Percentiles rank a stretch among this genome's conserved stretches.
phyloP scores from a whole-genome alignment of 1,140 invertebrate genomes.

The Hydropsyche tenuis region DNA sequence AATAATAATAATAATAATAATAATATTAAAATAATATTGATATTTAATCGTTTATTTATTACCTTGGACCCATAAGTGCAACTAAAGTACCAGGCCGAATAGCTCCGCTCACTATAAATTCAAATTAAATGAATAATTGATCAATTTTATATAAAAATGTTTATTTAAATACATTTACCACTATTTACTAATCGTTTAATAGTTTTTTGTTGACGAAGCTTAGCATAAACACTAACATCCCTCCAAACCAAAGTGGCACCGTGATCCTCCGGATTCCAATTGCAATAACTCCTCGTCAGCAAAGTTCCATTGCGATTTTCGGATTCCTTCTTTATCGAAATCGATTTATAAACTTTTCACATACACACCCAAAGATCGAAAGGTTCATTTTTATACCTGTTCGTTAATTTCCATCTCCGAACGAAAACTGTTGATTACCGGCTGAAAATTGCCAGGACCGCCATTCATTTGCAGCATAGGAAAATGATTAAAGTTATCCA shows the following conservation, averaged over 20 bases:
- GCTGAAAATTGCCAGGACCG: constrained; percentile 4
- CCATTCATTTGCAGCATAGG: constrained; percentile 19
- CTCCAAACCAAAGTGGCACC: constrained; percentile 76
- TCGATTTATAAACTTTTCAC: neutral
- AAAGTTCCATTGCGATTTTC: neutral
- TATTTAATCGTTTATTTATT: too few species aligned
- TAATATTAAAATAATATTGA: neutral
- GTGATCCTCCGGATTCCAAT: constrained; percentile 63
- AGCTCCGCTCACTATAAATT: constrained; percentile 70
- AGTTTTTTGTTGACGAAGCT: constrained; percentile 58
- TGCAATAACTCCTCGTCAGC: constrained; percentile 36
- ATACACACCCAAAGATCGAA: neutral
- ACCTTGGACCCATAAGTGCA: constrained; percentile 91
- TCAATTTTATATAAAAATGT: neutral
- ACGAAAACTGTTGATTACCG: neutral
- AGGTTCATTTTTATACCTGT: neutral
- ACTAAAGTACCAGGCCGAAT: constrained; percentile 84
- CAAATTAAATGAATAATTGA: too few species aligned
- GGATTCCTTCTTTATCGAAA: neutral
- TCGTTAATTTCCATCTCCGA: neutral
- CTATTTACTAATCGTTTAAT: constrained; percentile 75
- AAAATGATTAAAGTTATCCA: neutral
- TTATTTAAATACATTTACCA: constrained; percentile 58
- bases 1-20: too few species aligned
- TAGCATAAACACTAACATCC: constrained; percentile 74